These are phyloP conservation scores for Rutpela maculata DNA, from an alignment of 2,888 invertebrate species.

Conservation along the genomic window DNA sequence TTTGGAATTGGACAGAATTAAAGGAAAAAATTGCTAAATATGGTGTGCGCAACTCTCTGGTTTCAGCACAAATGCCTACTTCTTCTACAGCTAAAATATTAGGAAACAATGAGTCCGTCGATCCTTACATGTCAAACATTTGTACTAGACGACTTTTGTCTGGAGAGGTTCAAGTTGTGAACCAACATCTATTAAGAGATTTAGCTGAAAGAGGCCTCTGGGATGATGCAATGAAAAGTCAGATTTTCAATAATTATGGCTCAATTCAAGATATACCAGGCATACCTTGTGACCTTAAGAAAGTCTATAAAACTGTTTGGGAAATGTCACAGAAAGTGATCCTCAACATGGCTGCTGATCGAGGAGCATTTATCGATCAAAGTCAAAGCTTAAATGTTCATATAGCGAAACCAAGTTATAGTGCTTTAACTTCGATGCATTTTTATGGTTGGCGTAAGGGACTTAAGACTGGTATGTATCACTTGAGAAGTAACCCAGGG, in stretches of 20 bases:
- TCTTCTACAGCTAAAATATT: constrained; percentile 99
- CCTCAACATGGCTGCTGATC: constrained; percentile 97
- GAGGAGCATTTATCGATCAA: constrained; percentile 99
- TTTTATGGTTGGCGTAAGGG: constrained; percentile 98
- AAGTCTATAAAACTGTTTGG: constrained; percentile 97
- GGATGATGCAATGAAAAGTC: constrained; percentile 97
- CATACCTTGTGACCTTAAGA: constrained; percentile 90
- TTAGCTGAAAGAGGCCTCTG: constrained; percentile 93
- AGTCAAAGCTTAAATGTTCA: constrained; percentile 98
- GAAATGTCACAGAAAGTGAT: constrained; percentile 95
- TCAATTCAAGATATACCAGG: constrained; percentile 92
- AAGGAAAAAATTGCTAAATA: constrained; percentile 90
- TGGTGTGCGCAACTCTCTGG: constrained; percentile 92
- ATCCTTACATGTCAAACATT: constrained; percentile 98
- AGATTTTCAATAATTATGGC: constrained; percentile 92
- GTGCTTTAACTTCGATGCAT: constrained; percentile 97
- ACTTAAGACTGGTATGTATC: constrained; percentile 99
- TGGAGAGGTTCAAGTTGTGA: constrained; percentile 95
- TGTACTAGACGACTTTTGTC: constrained; percentile 95
- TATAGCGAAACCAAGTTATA: constrained; percentile 95
- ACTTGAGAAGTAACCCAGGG: constrained; percentile 96
- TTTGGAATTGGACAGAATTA: constrained; percentile 92
- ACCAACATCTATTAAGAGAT: constrained; percentile 95
- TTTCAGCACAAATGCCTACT: constrained; percentile 98
- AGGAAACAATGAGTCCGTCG: constrained; percentile 98